phyloP scores from a whole-genome alignment of 2,113 vertebrate species.

The Thryonomys swinderianus region DNA sequence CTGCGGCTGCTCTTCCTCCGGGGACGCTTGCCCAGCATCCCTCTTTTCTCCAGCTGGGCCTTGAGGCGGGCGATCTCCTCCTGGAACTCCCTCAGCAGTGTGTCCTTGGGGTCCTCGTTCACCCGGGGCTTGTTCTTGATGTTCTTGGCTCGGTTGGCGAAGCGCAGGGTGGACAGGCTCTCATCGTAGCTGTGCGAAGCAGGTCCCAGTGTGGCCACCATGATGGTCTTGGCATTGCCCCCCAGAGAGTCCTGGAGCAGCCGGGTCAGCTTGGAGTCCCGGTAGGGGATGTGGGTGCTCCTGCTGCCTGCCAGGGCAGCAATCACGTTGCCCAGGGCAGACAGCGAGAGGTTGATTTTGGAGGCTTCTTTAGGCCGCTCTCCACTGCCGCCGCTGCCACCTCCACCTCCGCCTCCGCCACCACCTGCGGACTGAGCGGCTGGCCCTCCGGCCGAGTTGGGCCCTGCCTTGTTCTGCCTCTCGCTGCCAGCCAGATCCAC shows the following conservation, averaged over 20 bases:
- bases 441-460: slow-evolving; percentile 72
- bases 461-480: slow-evolving; percentile 93
- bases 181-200: slow-evolving; percentile 94
- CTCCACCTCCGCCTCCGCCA: background rate
- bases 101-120: slow-evolving; percentile 98
- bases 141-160: slow-evolving; percentile 97
- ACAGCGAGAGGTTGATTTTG: slow-evolving; percentile 98
- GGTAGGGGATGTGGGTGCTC: slow-evolving; percentile 96
- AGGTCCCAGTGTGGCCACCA: slow-evolving; percentile 96
- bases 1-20: slow-evolving; percentile 91
- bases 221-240: slow-evolving; percentile 97
- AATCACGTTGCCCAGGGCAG: slow-evolving; percentile 97
- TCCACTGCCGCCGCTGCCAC: slow-evolving; percentile 74
- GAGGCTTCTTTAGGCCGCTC: slow-evolving; percentile 95
- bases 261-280: slow-evolving; percentile 98
- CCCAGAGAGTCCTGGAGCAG: slow-evolving; percentile 97
- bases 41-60: slow-evolving; percentile 94
- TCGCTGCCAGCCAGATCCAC: slow-evolving; percentile 98
- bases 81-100: slow-evolving; percentile 96
- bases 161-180: slow-evolving; percentile 95
- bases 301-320: slow-evolving; percentile 94
- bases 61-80: slow-evolving; percentile 96
- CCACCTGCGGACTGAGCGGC: slow-evolving; percentile 32
- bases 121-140: slow-evolving; percentile 97
- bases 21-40: slow-evolving; percentile 90